Evolutionary conservation across 2,113 vertebrate genomes (phyloP).

Genomic region (Leptodactylus fuscus): DNA sequence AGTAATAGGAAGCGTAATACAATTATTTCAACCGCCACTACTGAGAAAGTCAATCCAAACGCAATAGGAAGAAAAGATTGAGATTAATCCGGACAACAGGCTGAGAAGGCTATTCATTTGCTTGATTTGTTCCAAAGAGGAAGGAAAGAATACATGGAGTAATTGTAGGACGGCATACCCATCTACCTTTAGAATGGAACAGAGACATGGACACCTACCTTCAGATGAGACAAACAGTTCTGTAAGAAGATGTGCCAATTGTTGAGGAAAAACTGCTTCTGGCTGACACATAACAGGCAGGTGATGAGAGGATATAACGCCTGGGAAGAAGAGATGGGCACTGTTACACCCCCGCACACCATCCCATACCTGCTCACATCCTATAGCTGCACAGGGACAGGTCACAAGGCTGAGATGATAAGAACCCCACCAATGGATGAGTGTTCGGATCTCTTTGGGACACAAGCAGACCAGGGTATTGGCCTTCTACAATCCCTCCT

Average conservation of each 20-base stretch:
- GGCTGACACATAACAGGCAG: slow-evolving; percentile 98
- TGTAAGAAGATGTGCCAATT: slow-evolving; percentile 99
- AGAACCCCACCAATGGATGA: too few species aligned
- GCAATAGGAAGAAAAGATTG: not conserved
- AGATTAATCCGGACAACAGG: not conserved
- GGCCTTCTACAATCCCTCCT: too few species aligned
- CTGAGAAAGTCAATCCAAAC: not conserved
- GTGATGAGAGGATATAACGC: slow-evolving; percentile 98
- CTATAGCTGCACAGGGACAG: too few species aligned
- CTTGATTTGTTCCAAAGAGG: slow-evolving; percentile 35
- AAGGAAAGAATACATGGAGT: not conserved
- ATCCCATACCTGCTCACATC: not conserved
- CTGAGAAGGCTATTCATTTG: not conserved
- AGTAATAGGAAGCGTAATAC: not conserved
- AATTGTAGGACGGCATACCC: not conserved
- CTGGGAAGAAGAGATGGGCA: slow-evolving; percentile 69
- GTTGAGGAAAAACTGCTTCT: slow-evolving; percentile 99
- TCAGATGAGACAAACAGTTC: slow-evolving; percentile 98
- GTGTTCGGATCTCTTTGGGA: too few species aligned
- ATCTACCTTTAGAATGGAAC: not conserved
- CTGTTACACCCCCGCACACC: not conserved
- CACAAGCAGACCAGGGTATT: too few species aligned
- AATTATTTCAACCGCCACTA: not conserved
- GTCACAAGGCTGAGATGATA: too few species aligned
- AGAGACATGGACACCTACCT: slow-evolving; percentile 78